Evolutionary conservation across 2,797 vertebrate genomes (phyloP).

Genomic region (Moxostoma hubbsi): DNA sequence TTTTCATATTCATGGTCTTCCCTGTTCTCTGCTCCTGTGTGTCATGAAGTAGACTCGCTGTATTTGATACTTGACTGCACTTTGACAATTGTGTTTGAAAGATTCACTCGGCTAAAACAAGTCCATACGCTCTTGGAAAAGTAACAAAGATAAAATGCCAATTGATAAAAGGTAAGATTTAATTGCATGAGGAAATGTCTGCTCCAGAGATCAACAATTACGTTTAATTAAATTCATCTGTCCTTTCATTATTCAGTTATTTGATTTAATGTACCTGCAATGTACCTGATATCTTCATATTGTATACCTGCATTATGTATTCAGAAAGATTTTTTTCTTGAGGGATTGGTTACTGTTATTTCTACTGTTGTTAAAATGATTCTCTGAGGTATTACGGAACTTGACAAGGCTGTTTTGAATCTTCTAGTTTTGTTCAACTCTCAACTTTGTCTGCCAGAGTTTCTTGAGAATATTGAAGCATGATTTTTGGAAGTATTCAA

Average conservation of each 20-base stretch:
- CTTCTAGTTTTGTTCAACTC: slow-evolving; percentile 58
- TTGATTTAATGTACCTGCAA: slow-evolving; percentile 73
- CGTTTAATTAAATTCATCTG: slow-evolving; percentile 71
- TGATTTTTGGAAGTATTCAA: slow-evolving; percentile 78
- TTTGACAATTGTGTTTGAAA: slow-evolving; percentile 71
- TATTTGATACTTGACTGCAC: slow-evolving; percentile 60
- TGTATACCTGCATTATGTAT: slow-evolving; percentile 68
- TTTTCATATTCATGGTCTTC: neutral
- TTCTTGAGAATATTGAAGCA: slow-evolving; percentile 71
- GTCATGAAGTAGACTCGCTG: slow-evolving; percentile 45
- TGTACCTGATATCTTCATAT: slow-evolving; percentile 66
- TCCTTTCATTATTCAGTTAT: slow-evolving; percentile 58
- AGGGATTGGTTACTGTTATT: slow-evolving; percentile 49
- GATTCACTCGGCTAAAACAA: slow-evolving; percentile 75
- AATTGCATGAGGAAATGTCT: slow-evolving; percentile 77
- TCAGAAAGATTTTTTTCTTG: slow-evolving; percentile 62
- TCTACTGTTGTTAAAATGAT: slow-evolving; percentile 8
- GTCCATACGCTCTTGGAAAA: slow-evolving; percentile 68
- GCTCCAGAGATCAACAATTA: slow-evolving; percentile 78
- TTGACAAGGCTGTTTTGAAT: slow-evolving; percentile 65
- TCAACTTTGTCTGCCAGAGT: slow-evolving; percentile 50
- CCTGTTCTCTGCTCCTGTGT: neutral
- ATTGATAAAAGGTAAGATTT: slow-evolving; percentile 61
- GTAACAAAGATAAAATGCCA: slow-evolving; percentile 65
- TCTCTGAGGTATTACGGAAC: slow-evolving; percentile 58